These are phyloP conservation scores for Macropodus opercularis DNA, from an alignment of 2,797 vertebrate species.

Conservation along the genomic window DNA sequence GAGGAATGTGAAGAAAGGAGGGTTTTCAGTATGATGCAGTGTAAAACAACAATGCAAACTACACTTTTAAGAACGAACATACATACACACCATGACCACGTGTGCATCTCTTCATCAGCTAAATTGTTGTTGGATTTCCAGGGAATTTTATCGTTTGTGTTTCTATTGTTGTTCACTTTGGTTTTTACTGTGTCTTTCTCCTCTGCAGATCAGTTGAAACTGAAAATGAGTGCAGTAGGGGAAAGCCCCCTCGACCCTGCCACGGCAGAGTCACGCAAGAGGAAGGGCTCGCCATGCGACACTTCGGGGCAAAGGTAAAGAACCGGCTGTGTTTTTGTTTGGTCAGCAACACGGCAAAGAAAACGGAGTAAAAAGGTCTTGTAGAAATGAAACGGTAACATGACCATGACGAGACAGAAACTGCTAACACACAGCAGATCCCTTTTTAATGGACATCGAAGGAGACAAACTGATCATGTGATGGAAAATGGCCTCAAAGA, in stretches of 20 bases:
- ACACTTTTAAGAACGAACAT: not conserved
- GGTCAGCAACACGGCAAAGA: not conserved
- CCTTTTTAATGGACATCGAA: too few relatives aligned
- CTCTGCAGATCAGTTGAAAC: constrained; percentile 84
- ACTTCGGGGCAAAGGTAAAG: constrained; percentile 89
- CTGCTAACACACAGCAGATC: not conserved
- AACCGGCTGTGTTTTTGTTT: not conserved
- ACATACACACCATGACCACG: not conserved
- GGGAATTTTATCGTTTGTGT: not conserved
- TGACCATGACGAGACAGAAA: not conserved
- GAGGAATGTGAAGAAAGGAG: not conserved
- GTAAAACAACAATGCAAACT: not conserved
- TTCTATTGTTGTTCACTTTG: not conserved
- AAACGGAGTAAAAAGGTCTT: not conserved
- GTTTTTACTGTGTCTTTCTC: not conserved
- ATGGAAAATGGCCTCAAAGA: too few relatives aligned
- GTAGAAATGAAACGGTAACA: too few relatives aligned
- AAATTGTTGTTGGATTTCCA: not conserved
- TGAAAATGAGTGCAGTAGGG: constrained; percentile 95
- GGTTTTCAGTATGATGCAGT: not conserved
- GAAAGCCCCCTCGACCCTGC: constrained; percentile 90
- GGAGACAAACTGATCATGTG: not conserved
- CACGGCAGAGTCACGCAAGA: constrained; percentile 90
- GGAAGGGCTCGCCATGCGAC: constrained; percentile 92
- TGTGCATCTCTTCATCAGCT: too few relatives aligned